phyloP scores from a whole-genome alignment of 2,888 invertebrate species.

The Dascillus cervinus region DNA sequence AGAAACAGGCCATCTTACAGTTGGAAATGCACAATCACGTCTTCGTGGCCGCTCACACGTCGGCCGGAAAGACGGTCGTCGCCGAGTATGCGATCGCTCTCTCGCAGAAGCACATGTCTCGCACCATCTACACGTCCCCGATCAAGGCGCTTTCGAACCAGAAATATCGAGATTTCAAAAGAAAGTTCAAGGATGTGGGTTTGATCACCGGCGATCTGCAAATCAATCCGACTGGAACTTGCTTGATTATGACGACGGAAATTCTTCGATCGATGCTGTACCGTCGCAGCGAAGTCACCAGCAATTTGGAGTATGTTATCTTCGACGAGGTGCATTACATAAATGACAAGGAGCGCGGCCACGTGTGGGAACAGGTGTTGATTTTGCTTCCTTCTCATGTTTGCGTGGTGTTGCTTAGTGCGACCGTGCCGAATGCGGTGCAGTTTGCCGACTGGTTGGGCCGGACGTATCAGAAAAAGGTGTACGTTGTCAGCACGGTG shows the following conservation, averaged over 20 bases:
- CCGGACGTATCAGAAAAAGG: constrained; percentile 75
- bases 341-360: constrained; percentile 83
- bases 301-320: constrained; percentile 96
- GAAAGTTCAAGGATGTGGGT: constrained; percentile 86
- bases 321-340: constrained; percentile 99
- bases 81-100: constrained; percentile 99
- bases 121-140: constrained; percentile 95
- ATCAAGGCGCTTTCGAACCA: constrained; percentile 99
- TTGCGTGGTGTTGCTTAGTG: constrained; percentile 93
- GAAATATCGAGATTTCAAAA: constrained; percentile 95
- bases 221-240: constrained; percentile 86
- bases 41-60: constrained; percentile 98
- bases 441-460: constrained; percentile 96
- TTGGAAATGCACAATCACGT: constrained; percentile 92
- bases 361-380: constrained; percentile 97
- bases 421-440: constrained; percentile 94
- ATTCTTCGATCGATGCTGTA: constrained; percentile 95
- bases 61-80: constrained; percentile 97
- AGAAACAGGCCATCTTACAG: constrained; percentile 93
- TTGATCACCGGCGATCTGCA: constrained; percentile 93
- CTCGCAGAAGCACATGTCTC: constrained; percentile 84
- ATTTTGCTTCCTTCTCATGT: constrained; percentile 93
- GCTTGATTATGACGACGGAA: constrained; percentile 99
- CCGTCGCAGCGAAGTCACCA: constrained; percentile 86
- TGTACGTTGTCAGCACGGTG: constrained; percentile 87